Conservation (phyloP, 2,797 vertebrate species). For the Propithecus perrieri region DNA sequence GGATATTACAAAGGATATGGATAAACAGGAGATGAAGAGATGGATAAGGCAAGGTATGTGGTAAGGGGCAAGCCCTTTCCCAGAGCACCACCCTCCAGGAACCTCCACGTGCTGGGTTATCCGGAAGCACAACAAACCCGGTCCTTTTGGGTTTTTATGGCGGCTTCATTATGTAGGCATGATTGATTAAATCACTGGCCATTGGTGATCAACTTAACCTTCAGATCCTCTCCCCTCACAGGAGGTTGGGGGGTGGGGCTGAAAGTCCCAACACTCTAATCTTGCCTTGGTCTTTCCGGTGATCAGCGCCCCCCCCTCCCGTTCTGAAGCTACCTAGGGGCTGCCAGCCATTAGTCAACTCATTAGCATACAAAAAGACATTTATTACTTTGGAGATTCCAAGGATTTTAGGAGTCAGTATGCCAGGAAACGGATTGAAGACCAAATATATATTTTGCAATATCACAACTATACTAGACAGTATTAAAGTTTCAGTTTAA, state of each 20-base stretch:
- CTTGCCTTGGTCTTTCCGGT: not conserved
- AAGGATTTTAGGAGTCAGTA: not conserved
- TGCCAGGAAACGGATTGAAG: not conserved
- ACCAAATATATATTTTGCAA: not conserved
- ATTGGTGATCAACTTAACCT: not conserved
- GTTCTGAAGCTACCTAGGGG: not conserved
- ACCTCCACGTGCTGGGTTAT: not conserved
- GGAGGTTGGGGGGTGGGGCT: not conserved
- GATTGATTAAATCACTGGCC: not conserved
- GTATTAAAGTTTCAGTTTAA: conserved; percentile 42
- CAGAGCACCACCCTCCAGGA: not conserved
- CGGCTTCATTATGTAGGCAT: not conserved
- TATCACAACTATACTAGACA: conserved; percentile 11
- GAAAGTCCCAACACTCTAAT: not conserved
- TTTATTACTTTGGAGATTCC: not conserved
- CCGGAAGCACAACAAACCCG: not conserved
- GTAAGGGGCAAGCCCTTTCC: not conserved
- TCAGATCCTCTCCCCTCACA: not conserved
- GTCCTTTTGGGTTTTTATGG: not conserved
- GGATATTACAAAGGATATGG: not conserved
- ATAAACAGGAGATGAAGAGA: not conserved
- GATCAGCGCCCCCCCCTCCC: not conserved
- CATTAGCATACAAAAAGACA: not conserved
- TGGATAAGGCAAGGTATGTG: not conserved
- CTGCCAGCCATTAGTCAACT: not conserved